phyloP scores from a whole-genome alignment of 2,113 vertebrate genomes.

The Nibea coibor region DNA sequence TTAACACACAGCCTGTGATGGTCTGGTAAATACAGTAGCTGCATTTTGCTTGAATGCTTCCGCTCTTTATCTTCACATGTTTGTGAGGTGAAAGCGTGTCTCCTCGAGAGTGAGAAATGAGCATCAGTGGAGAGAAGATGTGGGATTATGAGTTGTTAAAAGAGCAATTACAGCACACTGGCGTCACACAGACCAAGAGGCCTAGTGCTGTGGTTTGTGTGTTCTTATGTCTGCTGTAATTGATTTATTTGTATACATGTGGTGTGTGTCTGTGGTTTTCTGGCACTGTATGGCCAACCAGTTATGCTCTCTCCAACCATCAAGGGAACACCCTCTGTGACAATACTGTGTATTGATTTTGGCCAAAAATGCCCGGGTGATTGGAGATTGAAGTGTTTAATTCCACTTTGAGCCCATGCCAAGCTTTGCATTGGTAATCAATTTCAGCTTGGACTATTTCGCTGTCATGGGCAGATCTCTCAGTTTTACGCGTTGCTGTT shows the following conservation, averaged over 20 bases:
- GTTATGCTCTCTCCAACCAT: conserved; percentile 20
- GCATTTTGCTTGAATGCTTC: background rate
- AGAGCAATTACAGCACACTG: conserved; percentile 17
- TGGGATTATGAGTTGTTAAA: conserved; percentile 21
- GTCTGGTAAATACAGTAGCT: conserved; percentile 9
- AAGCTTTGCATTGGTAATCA: conserved; percentile 79
- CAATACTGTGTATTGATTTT: conserved; percentile 80
- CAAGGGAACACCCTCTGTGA: conserved; percentile 56
- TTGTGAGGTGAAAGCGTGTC: background rate
- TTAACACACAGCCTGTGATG: conserved; percentile 9
- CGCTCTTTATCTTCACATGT: background rate
- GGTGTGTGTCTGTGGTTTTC: conserved; percentile 18
- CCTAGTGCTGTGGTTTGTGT: conserved; percentile 9
- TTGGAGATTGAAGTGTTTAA: conserved; percentile 80
- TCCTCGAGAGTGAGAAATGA: background rate
- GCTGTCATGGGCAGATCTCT: conserved; percentile 60
- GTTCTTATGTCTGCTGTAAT: conserved; percentile 4
- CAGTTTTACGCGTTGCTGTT: conserved; percentile 25
- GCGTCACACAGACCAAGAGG: conserved; percentile 12
- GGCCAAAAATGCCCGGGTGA: conserved; percentile 71
- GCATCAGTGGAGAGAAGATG: background rate
- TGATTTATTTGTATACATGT: conserved; percentile 22
- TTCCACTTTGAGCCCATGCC: conserved; percentile 71
- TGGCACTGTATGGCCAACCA: conserved; percentile 21
- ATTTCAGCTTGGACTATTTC: conserved; percentile 62